These are phyloP conservation scores for Eurytoma adleriae DNA, from an alignment of 2,888 invertebrate species.

Conservation along the genomic window DNA sequence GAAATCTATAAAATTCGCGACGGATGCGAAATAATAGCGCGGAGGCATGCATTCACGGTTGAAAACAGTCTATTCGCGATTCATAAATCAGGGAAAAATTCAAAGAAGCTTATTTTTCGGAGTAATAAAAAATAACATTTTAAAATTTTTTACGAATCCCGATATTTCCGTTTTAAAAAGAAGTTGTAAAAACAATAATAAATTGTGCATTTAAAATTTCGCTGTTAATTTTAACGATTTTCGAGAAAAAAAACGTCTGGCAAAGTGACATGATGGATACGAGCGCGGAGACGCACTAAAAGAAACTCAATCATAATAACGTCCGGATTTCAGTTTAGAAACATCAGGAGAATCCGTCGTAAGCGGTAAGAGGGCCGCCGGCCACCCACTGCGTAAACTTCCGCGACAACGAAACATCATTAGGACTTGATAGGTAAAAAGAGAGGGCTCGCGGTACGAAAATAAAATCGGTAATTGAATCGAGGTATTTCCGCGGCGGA, in stretches of 20 bases:
- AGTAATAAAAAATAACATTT: no score
- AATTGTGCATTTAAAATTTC: no score
- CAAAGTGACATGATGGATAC: neutral
- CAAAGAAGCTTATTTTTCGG: neutral
- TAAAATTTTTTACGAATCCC: no score
- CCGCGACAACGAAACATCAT: constrained; percentile 49
- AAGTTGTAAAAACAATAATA: no score
- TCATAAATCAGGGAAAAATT: constrained; percentile 22
- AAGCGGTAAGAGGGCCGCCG: neutral
- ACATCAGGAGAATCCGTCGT: no score
- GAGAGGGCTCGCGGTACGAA: constrained; percentile 16
- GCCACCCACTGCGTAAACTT: constrained; percentile 6
- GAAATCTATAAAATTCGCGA: constrained; percentile 57
- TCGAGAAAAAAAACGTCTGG: no score
- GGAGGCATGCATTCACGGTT: constrained; percentile 35
- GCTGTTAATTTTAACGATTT: no score
- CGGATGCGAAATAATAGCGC: constrained; percentile 53
- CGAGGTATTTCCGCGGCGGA: constrained; percentile 39
- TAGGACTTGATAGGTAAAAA: constrained; percentile 45
- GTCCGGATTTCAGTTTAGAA: no score
- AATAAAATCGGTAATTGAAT: constrained; percentile 57
- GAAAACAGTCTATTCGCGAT: constrained; percentile 15
- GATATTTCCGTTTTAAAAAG: no score
- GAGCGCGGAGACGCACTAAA: neutral
- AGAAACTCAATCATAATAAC: no score